Conservation (phyloP, 64 coral and sea anemone genomes). For the Catalaphyllia jardinei region DNA sequence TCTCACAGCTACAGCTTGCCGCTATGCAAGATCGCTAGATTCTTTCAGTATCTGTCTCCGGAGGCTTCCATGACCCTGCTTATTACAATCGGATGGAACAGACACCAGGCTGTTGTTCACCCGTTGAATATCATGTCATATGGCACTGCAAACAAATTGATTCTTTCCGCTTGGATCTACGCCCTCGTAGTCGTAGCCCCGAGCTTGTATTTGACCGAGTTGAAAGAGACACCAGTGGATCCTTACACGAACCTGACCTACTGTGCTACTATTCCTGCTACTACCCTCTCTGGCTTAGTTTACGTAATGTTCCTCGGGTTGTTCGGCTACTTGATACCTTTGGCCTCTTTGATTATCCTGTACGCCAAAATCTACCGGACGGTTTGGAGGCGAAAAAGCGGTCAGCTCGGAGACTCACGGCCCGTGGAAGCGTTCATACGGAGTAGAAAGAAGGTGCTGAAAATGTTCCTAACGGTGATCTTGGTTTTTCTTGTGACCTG, state of each 20-base stretch:
- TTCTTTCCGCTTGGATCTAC: conserved; percentile 70
- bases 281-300: conserved; percentile 15
- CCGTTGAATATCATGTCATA: conserved; percentile 83
- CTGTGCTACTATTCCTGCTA: conserved; percentile 75
- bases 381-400: conserved; percentile 71
- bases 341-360: conserved; percentile 61
- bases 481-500: conserved; percentile 83
- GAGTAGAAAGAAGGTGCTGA: conserved; percentile 81
- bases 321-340: conserved; percentile 73
- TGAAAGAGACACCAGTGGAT: conserved; percentile 14
- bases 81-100: conserved; percentile 84
- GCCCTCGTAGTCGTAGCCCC: conserved; percentile 59
- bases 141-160: conserved; percentile 69
- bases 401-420: conserved; percentile 13
- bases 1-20: background rate
- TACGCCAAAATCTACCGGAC: conserved; percentile 77
- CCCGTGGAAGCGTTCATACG: conserved; percentile 46
- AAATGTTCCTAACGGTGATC: conserved; percentile 90
- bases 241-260: conserved; percentile 51
- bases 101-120: conserved; percentile 79
- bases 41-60: conserved; percentile 85
- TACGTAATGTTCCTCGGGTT: conserved; percentile 69
- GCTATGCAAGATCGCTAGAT: conserved; percentile 76
- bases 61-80: conserved; percentile 79
- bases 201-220: conserved; percentile 72